Base-by-base conservation (phyloP, 2,797 vertebrate species). In the Psittacula echo region DNA sequence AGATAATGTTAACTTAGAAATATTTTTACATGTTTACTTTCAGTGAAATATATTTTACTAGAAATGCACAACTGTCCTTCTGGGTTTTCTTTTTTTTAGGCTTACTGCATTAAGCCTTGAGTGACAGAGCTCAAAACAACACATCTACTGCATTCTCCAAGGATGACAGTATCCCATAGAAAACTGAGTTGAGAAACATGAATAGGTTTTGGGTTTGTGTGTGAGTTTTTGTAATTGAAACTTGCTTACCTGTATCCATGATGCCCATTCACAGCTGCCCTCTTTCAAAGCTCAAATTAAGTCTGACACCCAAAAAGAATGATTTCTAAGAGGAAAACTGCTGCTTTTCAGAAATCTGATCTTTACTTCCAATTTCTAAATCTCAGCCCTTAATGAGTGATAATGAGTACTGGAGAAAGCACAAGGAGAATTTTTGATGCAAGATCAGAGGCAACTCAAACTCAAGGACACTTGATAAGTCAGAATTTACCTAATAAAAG, bases 401-500 rank as follows among this genome's bases (percentile, higher is more conserved):
- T 85, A 97, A 88, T 95, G 86, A 95, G 67, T 37, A 61, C 26
- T 87, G 85, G 67, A 97, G 90, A 93, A 96, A 54, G 48, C 90
- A 95, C 92, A 95, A 94, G 87, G 73, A 94, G 88, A 94, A 93
- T 95, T 91, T 95, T 88, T 96, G 58, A 93, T 96, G 70, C 48
- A 77, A 87, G 92, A 90, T 95, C 85, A 92, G 92, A 96, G 70
- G 50, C 81, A 68, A 82, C 82, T 72, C 56, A 86, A 88, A 94
- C 79, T 78, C 94, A 94, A 72, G 72, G 72, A 86, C 85, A 93
- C 77, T 91, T 91, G 39, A 87, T 51, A 93, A 82, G 91, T 96
- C 90, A 95, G 58, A 97, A 95, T 96, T 94, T 95, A 96, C 93
- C 95, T 97, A 95, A 95, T 90, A 93, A 95, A 91, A 13, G 68